Conservation (phyloP, 1,140 invertebrate species). For the Paraescarpia echinospica region DNA sequence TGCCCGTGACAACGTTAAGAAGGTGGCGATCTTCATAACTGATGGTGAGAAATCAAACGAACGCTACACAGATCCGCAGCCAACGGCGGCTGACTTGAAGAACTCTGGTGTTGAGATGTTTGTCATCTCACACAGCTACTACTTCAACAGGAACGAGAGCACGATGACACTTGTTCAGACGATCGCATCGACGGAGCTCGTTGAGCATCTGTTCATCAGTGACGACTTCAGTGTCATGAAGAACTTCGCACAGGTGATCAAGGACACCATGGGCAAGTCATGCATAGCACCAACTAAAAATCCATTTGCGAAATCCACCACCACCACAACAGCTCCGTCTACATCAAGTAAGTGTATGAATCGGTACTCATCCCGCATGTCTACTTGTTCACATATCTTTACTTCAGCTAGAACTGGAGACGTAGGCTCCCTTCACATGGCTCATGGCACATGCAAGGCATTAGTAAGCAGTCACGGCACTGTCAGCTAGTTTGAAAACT, state of each 20-base stretch:
- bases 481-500: too few species aligned
- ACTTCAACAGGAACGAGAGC: neutral
- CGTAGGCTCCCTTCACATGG: too few species aligned
- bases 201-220: neutral
- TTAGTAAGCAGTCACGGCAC: too few species aligned
- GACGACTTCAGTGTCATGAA: neutral
- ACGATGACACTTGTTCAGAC: neutral
- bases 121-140: neutral
- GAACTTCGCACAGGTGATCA: neutral
- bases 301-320: too few species aligned
- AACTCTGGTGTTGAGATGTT: constrained; percentile 15
- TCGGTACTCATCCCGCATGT: too few species aligned
- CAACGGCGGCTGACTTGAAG: neutral
- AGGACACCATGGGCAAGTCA: neutral
- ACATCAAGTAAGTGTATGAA: neutral
- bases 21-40: neutral
- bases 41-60: neutral
- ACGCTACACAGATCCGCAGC: neutral
- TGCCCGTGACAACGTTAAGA: neutral
- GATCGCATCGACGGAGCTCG: neutral
- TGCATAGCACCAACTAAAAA: neutral
- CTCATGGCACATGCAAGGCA: too few species aligned
- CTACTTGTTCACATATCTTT: too few species aligned
- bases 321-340: neutral
- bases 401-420: too few species aligned